These are phyloP conservation scores for Diploscapter pachys DNA, from an alignment of 1,140 invertebrate species.

Conservation along the genomic window DNA sequence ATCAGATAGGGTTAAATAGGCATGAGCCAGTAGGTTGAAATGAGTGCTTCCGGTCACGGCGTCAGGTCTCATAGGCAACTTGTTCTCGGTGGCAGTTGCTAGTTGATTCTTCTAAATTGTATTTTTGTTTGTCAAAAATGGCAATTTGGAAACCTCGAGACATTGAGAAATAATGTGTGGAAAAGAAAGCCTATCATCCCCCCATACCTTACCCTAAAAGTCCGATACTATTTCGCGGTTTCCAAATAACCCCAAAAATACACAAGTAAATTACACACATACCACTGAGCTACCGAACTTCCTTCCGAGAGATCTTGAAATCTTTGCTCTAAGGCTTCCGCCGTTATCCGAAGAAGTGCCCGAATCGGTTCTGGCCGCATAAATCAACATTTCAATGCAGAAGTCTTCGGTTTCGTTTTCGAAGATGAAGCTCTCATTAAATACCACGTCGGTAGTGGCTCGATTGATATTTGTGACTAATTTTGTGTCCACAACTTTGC, in stretches of 20 bases:
- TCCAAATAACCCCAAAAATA: background rate
- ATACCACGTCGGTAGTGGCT: slow-evolving; percentile 29
- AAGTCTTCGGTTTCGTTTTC: slow-evolving; percentile 30
- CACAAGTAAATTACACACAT: background rate
- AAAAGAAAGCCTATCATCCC: too few relatives aligned
- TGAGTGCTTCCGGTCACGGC: slow-evolving; percentile 21
- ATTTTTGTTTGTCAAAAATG: background rate
- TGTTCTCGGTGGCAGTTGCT: background rate
- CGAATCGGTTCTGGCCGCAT: slow-evolving; percentile 29
- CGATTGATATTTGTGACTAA: slow-evolving; percentile 26
- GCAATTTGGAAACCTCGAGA: background rate
- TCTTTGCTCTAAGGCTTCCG: slow-evolving; percentile 27
- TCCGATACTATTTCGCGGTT: too few relatives aligned
- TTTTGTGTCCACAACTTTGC: slow-evolving; percentile 24
- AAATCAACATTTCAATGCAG: slow-evolving; percentile 23
- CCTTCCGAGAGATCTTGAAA: slow-evolving; percentile 31
- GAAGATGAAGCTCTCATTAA: slow-evolving; percentile 30
- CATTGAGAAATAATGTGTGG: too few relatives aligned
- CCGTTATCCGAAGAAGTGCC: slow-evolving; percentile 9
- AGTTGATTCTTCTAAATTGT: slow-evolving; percentile 17
- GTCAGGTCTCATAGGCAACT: slow-evolving; percentile 21
- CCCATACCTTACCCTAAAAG: too few relatives aligned
- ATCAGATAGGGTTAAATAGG: slow-evolving; percentile 19
- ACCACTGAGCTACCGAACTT: slow-evolving; percentile 30
- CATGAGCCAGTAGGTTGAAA: slow-evolving; percentile 29